Conservation (phyloP, 2,113 vertebrate genomes). For the Odocoileus virginianus region DNA sequence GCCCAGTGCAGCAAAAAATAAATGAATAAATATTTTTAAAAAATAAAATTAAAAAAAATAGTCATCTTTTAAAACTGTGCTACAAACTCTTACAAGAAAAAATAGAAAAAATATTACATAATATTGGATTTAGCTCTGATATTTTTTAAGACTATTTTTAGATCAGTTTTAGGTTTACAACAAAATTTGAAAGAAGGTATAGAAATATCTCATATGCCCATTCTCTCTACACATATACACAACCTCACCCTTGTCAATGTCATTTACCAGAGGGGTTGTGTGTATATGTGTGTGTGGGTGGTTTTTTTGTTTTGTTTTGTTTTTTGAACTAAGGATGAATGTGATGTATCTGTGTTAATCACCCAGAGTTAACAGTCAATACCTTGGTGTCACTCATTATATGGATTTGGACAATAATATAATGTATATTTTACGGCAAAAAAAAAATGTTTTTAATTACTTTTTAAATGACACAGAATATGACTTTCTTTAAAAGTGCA, state of each 20-base stretch:
- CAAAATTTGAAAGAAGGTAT: not conserved
- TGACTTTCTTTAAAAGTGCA: not conserved
- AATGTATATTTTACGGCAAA: not conserved
- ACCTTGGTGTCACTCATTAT: not conserved
- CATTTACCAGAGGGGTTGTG: not conserved
- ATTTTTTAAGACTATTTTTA: not conserved
- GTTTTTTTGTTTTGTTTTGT: no score
- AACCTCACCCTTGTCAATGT: not conserved
- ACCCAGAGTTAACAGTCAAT: not conserved
- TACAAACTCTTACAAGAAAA: not conserved
- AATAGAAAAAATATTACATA: not conserved
- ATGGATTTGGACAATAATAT: not conserved
- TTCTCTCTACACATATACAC: not conserved
- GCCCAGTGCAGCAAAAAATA: not conserved
- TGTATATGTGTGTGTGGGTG: not conserved
- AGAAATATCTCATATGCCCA: not conserved
- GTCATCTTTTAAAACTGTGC: accelerated
- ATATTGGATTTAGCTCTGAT: not conserved
- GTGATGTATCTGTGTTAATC: not conserved
- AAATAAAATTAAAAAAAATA: not conserved
- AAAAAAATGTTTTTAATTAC: not conserved
- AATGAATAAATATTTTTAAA: accelerated
- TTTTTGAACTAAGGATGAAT: not conserved
- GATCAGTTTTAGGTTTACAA: not conserved
- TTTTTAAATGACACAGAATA: not conserved